Evolutionary conservation across 2,113 vertebrate species (phyloP).

Genomic region (Apistogramma diplotaenia): DNA sequence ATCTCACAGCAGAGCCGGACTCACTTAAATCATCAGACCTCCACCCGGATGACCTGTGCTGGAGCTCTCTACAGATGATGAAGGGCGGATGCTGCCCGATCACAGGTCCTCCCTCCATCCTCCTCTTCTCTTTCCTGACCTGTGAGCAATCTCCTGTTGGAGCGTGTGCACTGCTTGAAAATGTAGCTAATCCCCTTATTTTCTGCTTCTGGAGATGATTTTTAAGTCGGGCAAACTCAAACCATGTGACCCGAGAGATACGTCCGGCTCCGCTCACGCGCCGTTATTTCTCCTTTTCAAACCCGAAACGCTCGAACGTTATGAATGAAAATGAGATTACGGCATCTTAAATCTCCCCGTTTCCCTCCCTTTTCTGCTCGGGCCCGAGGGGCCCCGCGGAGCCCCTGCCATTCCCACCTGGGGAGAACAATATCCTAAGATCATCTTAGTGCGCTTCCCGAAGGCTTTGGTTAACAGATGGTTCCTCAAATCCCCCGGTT

Average conservation of each 20-base stretch:
- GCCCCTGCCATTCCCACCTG: constrained; percentile 75
- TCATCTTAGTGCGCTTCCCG: constrained; percentile 75
- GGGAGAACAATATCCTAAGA: constrained; percentile 80
- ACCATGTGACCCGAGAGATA: not conserved
- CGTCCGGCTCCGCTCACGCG: not conserved
- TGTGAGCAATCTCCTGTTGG: not conserved
- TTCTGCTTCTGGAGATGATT: not conserved
- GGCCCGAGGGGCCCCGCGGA: constrained; percentile 25
- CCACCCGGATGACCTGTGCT: not conserved
- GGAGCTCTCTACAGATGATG: not conserved
- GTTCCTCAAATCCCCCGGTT: constrained; percentile 77
- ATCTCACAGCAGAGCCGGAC: not conserved
- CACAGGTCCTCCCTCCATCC: not conserved
- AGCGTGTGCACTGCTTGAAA: not conserved
- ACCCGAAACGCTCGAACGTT: constrained; percentile 27
- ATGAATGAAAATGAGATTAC: constrained; percentile 73
- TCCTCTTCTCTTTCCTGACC: not conserved
- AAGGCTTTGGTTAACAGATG: constrained; percentile 80
- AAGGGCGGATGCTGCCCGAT: not conserved
- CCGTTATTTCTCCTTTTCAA: not conserved
- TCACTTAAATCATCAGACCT: not conserved
- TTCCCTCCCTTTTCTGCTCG: constrained; percentile 46
- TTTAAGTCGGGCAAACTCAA: not conserved
- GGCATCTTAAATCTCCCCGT: constrained; percentile 45
- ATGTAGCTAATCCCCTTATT: not conserved